Base-by-base conservation (phyloP, 2,888 invertebrate species). In the Ecdyonurus torrentis region DNA sequence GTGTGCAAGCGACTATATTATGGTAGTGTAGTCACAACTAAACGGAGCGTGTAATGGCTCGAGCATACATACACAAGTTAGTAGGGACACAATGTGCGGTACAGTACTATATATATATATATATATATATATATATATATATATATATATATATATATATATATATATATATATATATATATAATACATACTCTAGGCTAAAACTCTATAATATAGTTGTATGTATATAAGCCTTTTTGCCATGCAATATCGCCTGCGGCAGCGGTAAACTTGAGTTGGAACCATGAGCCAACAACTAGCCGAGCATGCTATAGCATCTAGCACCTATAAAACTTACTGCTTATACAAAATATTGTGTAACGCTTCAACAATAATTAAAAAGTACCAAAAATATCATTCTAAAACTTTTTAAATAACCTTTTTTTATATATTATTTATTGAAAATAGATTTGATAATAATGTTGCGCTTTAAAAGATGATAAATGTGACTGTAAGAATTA, bases 31-130 rank as follows among this genome's bases (percentile, higher is more conserved):
- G 55, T 55, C 55, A 55, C 55, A 55, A 55, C 55, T 20, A 55
- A 55, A 55, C 55, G 55, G 55, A 55, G 55, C 55, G 55, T 55
- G 55, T 55, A 55, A 55, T 55, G 55, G 55, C 5, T 55, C 22
- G 55, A 37, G 37, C 15, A 15, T 37, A 37, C 15, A 15, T 37
- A 37, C 37, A 37, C 7, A 37, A 37, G 37, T 37, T 37, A 37
- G 37, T 37, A 37, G 37, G 37, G 37, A 37, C 37, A 37, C 37
- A n/a, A n/a, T 37, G 37, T 37, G 15, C 7, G 5, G 37, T 15
- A 37, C 37, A 37, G n/a, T n/a, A n/a, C n/a, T n/a, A n/a, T n/a
- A n/a, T n/a, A n/a, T n/a, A n/a, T n/a, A n/a, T n/a, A n/a, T n/a
- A n/a, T n/a, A n/a, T n/a, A n/a, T n/a, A n/a, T n/a, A n/a, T n/a